Evolutionary conservation across 1,140 invertebrate genomes (phyloP).

Genomic region (Pachypeltis micranthus): DNA sequence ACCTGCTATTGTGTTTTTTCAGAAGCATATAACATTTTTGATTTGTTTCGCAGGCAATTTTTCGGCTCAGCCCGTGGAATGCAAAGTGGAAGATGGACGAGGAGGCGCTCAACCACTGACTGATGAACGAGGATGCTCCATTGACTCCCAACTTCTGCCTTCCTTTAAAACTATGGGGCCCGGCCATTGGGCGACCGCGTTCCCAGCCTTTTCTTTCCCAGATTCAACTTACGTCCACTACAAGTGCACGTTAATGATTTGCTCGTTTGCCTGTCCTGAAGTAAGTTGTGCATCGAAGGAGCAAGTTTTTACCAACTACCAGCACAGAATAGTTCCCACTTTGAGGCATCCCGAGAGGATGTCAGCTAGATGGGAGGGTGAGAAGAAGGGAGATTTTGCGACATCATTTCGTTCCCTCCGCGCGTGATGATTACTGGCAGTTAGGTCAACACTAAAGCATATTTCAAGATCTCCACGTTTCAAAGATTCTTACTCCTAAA

Average conservation of each 20-base stretch:
- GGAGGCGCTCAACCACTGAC: conserved; percentile 12
- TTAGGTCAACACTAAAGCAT: too few species aligned
- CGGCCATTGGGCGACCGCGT: conserved; percentile 18
- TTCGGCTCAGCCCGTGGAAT: conserved; percentile 12
- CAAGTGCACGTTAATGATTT: conserved; percentile 17
- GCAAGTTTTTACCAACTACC: too few species aligned
- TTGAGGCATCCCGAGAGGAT: too few species aligned
- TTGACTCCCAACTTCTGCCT: conserved; percentile 11
- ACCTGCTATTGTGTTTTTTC: too few species aligned
- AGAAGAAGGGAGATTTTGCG: too few species aligned
- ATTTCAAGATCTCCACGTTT: too few species aligned
- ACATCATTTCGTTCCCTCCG: too few species aligned
- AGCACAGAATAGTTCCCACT: too few species aligned
- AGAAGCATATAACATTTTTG: too few species aligned
- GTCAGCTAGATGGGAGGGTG: too few species aligned
- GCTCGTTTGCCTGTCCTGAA: conserved; percentile 5
- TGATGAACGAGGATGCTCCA: conserved; percentile 15
- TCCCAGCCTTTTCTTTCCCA: conserved; percentile 21
- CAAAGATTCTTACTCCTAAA: too few species aligned
- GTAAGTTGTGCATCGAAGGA: background rate
- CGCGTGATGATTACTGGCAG: too few species aligned
- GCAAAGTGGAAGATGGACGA: conserved; percentile 16
- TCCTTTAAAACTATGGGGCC: background rate
- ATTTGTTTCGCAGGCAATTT: conserved; percentile 14
- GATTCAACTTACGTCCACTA: conserved; percentile 18